Evolutionary conservation across 2,888 invertebrate genomes (phyloP).

Genomic region (Junonia oenone): DNA sequence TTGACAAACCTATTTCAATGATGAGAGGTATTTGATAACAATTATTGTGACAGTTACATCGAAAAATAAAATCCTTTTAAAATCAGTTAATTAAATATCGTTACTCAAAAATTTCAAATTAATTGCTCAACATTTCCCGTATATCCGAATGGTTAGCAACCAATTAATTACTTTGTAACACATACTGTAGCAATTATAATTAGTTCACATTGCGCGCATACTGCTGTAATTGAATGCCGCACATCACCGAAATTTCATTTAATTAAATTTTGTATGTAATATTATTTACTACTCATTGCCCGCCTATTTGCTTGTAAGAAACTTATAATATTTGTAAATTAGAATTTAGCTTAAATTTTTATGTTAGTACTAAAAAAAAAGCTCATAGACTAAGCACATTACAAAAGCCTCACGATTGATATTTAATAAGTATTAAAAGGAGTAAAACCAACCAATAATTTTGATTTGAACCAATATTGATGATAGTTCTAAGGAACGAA

Average conservation of each 20-base stretch:
- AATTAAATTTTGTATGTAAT: background rate
- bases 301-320: background rate
- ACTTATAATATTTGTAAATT: background rate
- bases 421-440: too few relatives aligned
- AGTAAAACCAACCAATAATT: too few relatives aligned
- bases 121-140: background rate
- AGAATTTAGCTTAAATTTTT: too few relatives aligned
- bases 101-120: background rate
- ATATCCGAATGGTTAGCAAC: slow-evolving; percentile 4
- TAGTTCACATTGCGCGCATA: slow-evolving; percentile 26
- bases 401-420: too few relatives aligned
- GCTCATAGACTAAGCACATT: too few relatives aligned
- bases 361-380: too few relatives aligned
- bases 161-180: slow-evolving; percentile 34
- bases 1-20: too few relatives aligned
- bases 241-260: slow-evolving; percentile 20
- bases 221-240: slow-evolving; percentile 23
- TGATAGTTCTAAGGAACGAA: too few relatives aligned
- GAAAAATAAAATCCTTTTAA: too few relatives aligned
- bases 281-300: background rate
- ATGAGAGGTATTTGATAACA: too few relatives aligned
- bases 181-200: slow-evolving; percentile 27
- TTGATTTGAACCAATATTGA: too few relatives aligned
- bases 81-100: background rate
- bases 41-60: too few relatives aligned